phyloP scores from a whole-genome alignment of 2,888 invertebrate genomes.

The Tenthredo mesomela region DNA sequence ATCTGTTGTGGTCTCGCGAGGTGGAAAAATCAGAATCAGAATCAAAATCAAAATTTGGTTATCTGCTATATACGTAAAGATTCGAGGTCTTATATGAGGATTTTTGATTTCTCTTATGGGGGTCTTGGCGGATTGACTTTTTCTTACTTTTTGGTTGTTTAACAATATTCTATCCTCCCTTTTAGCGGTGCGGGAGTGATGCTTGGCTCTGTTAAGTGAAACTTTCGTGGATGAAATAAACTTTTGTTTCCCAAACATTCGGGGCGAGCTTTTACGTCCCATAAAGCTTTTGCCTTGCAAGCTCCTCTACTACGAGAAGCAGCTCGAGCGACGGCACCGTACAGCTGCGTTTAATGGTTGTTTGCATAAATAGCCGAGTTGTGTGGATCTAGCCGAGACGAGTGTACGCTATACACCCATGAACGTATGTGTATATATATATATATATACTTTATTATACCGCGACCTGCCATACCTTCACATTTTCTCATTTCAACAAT shows the following conservation, averaged over 20 bases:
- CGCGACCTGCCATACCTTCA: neutral
- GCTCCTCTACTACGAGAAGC: slow-evolving; percentile 2
- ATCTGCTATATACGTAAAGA: too few species aligned
- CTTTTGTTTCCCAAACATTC: slow-evolving; percentile 54
- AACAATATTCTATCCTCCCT: neutral
- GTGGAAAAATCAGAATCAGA: neutral
- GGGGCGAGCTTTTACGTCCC: slow-evolving; percentile 54
- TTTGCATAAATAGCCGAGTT: slow-evolving; percentile 53
- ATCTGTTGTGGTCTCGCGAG: neutral
- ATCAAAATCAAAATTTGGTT: too few species aligned
- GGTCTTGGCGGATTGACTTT: neutral
- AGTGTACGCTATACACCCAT: neutral
- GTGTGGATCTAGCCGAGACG: slow-evolving; percentile 32
- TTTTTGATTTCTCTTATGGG: neutral
- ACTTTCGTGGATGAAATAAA: slow-evolving; percentile 27
- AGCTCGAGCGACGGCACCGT: slow-evolving; percentile 4
- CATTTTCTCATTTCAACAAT: neutral
- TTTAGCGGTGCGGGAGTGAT: neutral
- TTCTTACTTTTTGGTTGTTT: neutral
- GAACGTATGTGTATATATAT: neutral
- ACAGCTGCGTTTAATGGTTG: slow-evolving; percentile 50
- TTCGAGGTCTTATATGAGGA: neutral
- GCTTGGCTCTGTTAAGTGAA: slow-evolving; percentile 3
- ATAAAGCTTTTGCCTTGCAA: slow-evolving; percentile 41
- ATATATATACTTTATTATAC: neutral